Percentiles rank a stretch among this genome's conserved stretches.
Conservation (phyloP, 2,888 invertebrate species). For the Parnassius smintheus region DNA sequence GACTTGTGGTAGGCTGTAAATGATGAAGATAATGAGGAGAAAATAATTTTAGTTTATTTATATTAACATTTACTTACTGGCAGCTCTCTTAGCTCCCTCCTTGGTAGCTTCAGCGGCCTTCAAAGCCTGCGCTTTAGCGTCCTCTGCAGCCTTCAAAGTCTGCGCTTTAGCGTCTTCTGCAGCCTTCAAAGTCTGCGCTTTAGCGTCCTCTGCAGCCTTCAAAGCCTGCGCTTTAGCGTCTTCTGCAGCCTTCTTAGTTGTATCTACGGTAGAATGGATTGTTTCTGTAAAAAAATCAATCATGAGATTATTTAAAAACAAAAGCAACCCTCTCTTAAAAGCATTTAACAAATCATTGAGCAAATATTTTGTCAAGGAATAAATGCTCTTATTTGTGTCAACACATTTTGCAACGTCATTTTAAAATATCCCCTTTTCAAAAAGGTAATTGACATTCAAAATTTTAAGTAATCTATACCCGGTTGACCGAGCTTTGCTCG, state of each 20-base stretch:
- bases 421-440: too few species aligned
- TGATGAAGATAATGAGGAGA: too few species aligned
- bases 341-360: slow-evolving; percentile 1
- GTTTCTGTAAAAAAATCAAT: slow-evolving; percentile 46
- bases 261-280: slow-evolving; percentile 66
- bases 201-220: slow-evolving; percentile 66
- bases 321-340: neutral
- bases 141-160: slow-evolving; percentile 62
- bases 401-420: neutral
- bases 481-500: too few species aligned
- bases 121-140: slow-evolving; percentile 69
- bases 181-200: slow-evolving; percentile 63
- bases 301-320: slow-evolving; percentile 21
- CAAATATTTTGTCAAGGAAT: neutral
- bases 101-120: slow-evolving; percentile 62
- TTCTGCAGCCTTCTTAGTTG: slow-evolving; percentile 70
- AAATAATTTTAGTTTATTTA: too few species aligned
- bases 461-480: too few species aligned
- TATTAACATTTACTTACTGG: slow-evolving; percentile 51
- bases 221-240: slow-evolving; percentile 57
- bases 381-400: neutral
- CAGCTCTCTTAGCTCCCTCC: slow-evolving; percentile 63
- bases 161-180: slow-evolving; percentile 61
- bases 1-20: too few species aligned
- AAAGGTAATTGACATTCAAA: too few species aligned